Conservation (phyloP, 2,797 vertebrate species). For the Pogonophryne albipinna region DNA sequence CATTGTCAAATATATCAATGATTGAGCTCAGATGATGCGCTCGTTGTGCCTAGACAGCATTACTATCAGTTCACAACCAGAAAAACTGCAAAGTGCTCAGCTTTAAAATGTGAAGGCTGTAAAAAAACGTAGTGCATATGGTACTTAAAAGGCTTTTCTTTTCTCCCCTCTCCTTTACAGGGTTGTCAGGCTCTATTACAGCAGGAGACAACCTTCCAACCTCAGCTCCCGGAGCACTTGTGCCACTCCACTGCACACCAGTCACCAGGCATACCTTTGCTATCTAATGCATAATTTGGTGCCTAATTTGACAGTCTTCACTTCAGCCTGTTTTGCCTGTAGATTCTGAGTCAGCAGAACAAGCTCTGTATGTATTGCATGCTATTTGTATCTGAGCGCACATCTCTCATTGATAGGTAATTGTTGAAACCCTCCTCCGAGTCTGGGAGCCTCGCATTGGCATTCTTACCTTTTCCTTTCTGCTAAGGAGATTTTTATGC, state of each 20-base stretch:
- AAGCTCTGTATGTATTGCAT: conserved; percentile 58
- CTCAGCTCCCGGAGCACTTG: conserved; percentile 49
- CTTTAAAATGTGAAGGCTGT: neutral
- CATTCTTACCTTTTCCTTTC: conserved; percentile 23
- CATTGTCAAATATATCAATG: neutral
- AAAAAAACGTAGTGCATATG: conserved; percentile 15
- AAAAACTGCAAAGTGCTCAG: neutral
- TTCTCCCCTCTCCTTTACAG: conserved; percentile 33
- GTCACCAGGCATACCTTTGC: conserved; percentile 59
- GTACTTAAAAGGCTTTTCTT: conserved; percentile 22
- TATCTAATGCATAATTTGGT: conserved; percentile 76
- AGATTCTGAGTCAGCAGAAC: conserved; percentile 70
- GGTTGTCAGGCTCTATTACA: conserved; percentile 62
- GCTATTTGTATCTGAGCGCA: conserved; percentile 70
- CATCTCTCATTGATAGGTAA: conserved; percentile 71
- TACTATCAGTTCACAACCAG: neutral
- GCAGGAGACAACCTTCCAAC: conserved; percentile 50
- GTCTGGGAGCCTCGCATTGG: conserved; percentile 44
- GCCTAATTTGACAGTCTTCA: conserved; percentile 77
- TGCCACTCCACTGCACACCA: conserved; percentile 57
- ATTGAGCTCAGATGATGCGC: neutral
- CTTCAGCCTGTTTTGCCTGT: conserved; percentile 59
- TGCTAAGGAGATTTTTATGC: neutral
- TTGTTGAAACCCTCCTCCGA: conserved; percentile 57
- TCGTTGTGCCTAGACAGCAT: neutral